Base-by-base conservation (phyloP, 2,797 vertebrate species). In the Ibycter americanus region DNA sequence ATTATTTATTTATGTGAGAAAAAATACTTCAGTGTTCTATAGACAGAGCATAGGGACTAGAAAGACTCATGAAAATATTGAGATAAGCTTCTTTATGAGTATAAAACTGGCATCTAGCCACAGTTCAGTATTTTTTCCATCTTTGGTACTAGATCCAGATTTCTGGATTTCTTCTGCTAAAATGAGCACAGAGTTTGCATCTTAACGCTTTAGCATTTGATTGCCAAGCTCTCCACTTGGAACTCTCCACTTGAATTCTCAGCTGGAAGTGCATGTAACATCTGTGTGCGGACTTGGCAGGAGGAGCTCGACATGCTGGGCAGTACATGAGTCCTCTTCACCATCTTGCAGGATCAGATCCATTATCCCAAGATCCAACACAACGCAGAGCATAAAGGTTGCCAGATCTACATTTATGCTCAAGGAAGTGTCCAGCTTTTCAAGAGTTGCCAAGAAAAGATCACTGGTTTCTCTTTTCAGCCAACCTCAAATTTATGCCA, bases 261-360 rank as follows among this genome's bases (percentile, higher is more conserved):
- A 65, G 83, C 83, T 89, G 92, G 91, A 95, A 78, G 58, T 0
- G 5, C 1, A 0, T 92, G 63, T 72, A 96, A 89, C 94, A 93
- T 96, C 87, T 89, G 87, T 81, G 87, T 56, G 79, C 4, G 3
- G 83, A 52, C 79, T 96, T 95, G 89, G 83, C 93, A 94, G 83
- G 65, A 83, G 70, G 46, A 89, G 52, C 49, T 44, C 2, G 1
- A 44, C 92, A 94, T 0, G 14, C 78, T 90, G 84, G 89, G 95
- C 94, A 92, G 82, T 85, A 93, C 94, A 94, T 4, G 23, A 91
- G 62, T 91, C 61, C 92, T 90, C 72, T 29, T 85, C 87, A 86
- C 72, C 82, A 79, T 79, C 92, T 92, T 91, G 79, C 79, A 73
- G 72, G 42, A 96, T 78, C 54, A 86, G 61, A 91, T 78, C 87